Conservation (phyloP, 2,113 vertebrate genomes). For the Neolamprologus hecqui region DNA sequence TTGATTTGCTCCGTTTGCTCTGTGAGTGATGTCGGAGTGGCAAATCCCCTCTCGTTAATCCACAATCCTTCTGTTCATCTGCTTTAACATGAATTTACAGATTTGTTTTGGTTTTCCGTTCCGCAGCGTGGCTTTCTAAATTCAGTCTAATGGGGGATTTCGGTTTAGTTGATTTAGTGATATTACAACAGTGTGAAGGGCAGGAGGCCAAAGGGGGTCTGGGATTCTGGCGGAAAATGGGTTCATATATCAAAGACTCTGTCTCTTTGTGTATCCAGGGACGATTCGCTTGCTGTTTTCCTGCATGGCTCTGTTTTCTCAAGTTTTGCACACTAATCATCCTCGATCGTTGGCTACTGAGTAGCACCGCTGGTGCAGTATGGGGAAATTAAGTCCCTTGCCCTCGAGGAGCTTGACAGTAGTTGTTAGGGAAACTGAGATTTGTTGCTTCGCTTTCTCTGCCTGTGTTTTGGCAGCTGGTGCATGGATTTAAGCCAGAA, state of each 20-base stretch:
- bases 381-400: slow-evolving; percentile 6
- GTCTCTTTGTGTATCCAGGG: background rate
- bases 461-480: slow-evolving; percentile 12
- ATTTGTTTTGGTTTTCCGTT: slow-evolving; percentile 62
- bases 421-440: slow-evolving; percentile 34
- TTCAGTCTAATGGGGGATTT: slow-evolving; percentile 50
- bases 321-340: slow-evolving; percentile 7
- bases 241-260: background rate
- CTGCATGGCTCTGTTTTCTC: background rate
- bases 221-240: background rate
- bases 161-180: slow-evolving; percentile 43
- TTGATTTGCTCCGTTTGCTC: slow-evolving; percentile 65
- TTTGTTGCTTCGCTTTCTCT: slow-evolving; percentile 12
- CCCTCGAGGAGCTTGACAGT: slow-evolving; percentile 21
- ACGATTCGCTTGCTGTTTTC: background rate
- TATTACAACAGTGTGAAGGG: slow-evolving; percentile 22
- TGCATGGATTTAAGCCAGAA: background rate
- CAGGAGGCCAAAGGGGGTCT: background rate
- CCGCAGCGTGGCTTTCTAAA: slow-evolving; percentile 28
- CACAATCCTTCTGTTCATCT: slow-evolving; percentile 69
- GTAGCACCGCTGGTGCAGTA: background rate
- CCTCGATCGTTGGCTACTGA: slow-evolving; percentile 4
- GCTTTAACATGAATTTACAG: slow-evolving; percentile 63
- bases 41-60: slow-evolving; percentile 69
- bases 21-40: slow-evolving; percentile 51